Percentiles rank a stretch among this genome's conserved stretches.
Conservation (phyloP, 2,797 vertebrate species). For the Cynodonichthys magdalenae region DNA sequence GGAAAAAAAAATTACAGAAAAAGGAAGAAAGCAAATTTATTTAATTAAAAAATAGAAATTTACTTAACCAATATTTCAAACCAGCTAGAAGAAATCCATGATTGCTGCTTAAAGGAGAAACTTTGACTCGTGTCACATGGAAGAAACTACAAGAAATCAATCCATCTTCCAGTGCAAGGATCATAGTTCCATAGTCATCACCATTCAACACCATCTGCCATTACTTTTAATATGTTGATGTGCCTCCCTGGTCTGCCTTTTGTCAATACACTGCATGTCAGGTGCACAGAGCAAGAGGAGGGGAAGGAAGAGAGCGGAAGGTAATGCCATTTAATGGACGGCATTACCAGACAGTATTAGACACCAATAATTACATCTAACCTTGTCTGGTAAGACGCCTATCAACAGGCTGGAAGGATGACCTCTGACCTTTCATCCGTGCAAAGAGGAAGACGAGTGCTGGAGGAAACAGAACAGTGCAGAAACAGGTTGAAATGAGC, state of each 20-base stretch:
- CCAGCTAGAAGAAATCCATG: background rate
- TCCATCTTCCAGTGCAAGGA: slow-evolving; percentile 76
- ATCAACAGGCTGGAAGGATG: slow-evolving; percentile 85
- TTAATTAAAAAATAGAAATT: slow-evolving; percentile 2
- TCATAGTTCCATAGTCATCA: slow-evolving; percentile 70
- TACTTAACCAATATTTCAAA: background rate
- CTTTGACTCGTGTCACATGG: slow-evolving; percentile 75
- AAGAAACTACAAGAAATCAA: slow-evolving; percentile 63
- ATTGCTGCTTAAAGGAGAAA: slow-evolving; percentile 68
- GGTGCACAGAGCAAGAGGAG: slow-evolving; percentile 58
- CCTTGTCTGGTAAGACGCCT: slow-evolving; percentile 98
- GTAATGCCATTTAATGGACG: slow-evolving; percentile 87
- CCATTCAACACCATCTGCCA: slow-evolving; percentile 43
- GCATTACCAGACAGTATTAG: slow-evolving; percentile 99
- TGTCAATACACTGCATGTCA: slow-evolving; percentile 42
- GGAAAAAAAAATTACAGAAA: slow-evolving; percentile 42
- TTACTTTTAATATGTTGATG: slow-evolving; percentile 44
- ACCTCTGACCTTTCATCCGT: slow-evolving; percentile 73
- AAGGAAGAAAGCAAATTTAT: slow-evolving; percentile 31
- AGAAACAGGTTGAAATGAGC: slow-evolving; percentile 64
- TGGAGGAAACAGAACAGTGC: slow-evolving; percentile 56
- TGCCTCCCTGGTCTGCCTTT: slow-evolving; percentile 41
- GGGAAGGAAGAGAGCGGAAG: slow-evolving; percentile 76
- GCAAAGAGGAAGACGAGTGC: slow-evolving; percentile 61
- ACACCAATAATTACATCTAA: slow-evolving; percentile 94